These are phyloP conservation scores for Pseudococcus longispinus DNA, from an alignment of 2,888 invertebrate species.

Conservation along the genomic window DNA sequence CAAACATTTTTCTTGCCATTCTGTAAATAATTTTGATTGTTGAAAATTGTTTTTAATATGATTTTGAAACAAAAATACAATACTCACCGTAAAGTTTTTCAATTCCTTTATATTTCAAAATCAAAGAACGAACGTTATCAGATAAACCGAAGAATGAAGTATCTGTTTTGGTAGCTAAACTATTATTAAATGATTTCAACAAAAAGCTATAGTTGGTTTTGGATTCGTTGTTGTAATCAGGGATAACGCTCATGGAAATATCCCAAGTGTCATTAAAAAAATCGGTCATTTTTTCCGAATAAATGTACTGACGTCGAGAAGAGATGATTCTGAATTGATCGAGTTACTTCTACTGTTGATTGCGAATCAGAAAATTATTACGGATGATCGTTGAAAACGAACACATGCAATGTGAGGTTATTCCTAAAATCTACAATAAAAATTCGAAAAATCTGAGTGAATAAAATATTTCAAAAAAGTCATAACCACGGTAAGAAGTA, in stretches of 20 bases:
- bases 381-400: too few species aligned
- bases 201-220: not conserved
- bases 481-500: too few species aligned
- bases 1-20: slow-evolving; percentile 94
- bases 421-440: too few species aligned
- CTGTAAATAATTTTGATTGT: slow-evolving; percentile 65
- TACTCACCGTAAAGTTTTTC: slow-evolving; percentile 79
- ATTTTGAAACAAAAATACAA: not conserved
- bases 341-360: too few species aligned
- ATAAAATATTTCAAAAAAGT: too few species aligned
- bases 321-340: too few species aligned
- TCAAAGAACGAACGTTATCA: slow-evolving; percentile 71
- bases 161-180: not conserved
- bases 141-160: slow-evolving; percentile 80
- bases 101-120: slow-evolving; percentile 80
- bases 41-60: not conserved
- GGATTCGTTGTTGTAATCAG: not conserved
- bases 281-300: not conserved
- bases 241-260: slow-evolving; percentile 43
- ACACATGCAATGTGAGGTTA: too few species aligned
- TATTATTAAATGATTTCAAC: not conserved
- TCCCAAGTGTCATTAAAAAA: slow-evolving; percentile 44
- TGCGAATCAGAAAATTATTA: too few species aligned
- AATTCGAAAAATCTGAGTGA: too few species aligned
- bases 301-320: not conserved